Evolutionary conservation across 2,888 invertebrate genomes (phyloP).

Genomic region (Eupithecia dodoneata): DNA sequence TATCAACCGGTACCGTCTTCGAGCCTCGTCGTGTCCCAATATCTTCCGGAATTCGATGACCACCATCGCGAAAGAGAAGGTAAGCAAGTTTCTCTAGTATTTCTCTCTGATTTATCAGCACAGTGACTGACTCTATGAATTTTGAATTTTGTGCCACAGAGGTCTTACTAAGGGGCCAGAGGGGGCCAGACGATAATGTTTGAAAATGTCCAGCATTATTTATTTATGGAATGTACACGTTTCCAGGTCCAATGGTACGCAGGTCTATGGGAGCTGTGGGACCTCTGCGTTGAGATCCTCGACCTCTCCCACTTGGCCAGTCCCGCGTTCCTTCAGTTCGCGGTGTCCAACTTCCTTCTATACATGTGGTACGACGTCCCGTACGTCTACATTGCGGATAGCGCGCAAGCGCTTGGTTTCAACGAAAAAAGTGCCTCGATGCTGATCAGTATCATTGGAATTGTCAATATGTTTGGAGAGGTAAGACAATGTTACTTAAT

Average conservation of each 20-base stretch:
- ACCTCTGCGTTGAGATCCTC: slow-evolving; percentile 89
- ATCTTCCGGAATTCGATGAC: slow-evolving; percentile 94
- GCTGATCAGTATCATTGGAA: slow-evolving; percentile 94
- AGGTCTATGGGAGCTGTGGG: slow-evolving; percentile 91
- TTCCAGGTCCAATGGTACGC: slow-evolving; percentile 87
- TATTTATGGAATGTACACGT: not conserved
- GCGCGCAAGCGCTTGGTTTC: slow-evolving; percentile 89
- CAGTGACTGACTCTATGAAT: not conserved
- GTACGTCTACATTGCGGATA: slow-evolving; percentile 95
- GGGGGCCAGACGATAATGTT: too few species aligned
- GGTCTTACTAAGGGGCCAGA: too few species aligned
- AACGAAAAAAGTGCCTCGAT: slow-evolving; percentile 89
- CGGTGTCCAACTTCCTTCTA: slow-evolving; percentile 93
- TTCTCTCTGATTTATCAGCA: not conserved
- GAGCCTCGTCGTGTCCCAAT: slow-evolving; percentile 95
- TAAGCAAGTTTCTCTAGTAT: slow-evolving; percentile 45
- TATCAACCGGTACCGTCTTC: slow-evolving; percentile 90
- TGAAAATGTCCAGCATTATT: not conserved
- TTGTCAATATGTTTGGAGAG: slow-evolving; percentile 94
- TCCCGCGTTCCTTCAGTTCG: slow-evolving; percentile 89
- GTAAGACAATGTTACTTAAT: slow-evolving; percentile 66
- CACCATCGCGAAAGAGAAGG: slow-evolving; percentile 92
- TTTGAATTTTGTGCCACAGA: too few species aligned
- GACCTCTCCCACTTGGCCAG: slow-evolving; percentile 92
- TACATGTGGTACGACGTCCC: slow-evolving; percentile 98